phyloP scores from a whole-genome alignment of 2,888 invertebrate genomes.

The Drosophila kanekoi region DNA sequence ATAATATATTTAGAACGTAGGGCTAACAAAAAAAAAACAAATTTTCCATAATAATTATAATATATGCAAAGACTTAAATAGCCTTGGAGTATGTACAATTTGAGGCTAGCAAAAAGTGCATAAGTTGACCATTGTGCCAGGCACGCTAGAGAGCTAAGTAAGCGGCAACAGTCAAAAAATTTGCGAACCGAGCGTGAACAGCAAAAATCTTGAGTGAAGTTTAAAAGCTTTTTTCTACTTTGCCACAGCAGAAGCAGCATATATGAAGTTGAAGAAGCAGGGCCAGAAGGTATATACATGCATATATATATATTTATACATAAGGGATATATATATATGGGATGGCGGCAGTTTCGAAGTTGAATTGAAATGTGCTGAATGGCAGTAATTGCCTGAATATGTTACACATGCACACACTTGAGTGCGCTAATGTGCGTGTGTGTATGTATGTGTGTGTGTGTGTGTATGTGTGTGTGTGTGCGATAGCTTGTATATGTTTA shows the following conservation, averaged over 20 bases:
- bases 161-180: conserved; percentile 75
- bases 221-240: conserved; percentile 77
- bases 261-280: conserved; percentile 17
- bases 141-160: conserved; percentile 29
- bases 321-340: not conserved
- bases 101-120: no score
- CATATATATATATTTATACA: not conserved
- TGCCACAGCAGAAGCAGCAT: conserved; percentile 34
- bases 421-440: conserved; percentile 58
- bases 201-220: conserved; percentile 80
- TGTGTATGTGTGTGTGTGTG: not conserved
- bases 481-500: not conserved
- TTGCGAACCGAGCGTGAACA: conserved; percentile 75
- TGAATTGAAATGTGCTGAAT: conserved; percentile 80
- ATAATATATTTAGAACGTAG: no score
- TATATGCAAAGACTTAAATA: not conserved
- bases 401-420: conserved; percentile 73
- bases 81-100: no score
- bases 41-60: no score
- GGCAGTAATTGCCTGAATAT: conserved; percentile 80
- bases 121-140: conserved; percentile 30
- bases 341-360: conserved; percentile 72
- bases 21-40: no score
- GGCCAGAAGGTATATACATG: not conserved
- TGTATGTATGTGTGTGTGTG: conserved; percentile 1